Percentiles rank a stretch among this genome's conserved stretches.
phyloP scores from a whole-genome alignment of 2,888 invertebrate genomes.

The Yponomeuta malinellus region DNA sequence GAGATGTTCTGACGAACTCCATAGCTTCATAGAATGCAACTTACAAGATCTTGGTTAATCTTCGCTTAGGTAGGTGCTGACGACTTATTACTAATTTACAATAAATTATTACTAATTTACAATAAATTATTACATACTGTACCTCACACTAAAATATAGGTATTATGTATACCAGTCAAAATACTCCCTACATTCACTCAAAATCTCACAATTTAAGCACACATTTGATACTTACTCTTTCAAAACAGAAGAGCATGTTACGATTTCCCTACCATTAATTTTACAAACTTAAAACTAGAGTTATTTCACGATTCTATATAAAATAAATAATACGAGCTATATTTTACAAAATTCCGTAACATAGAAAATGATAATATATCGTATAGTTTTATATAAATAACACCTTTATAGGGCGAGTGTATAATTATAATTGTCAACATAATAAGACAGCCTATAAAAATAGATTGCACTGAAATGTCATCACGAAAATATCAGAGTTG shows the following conservation, averaged over 20 bases:
- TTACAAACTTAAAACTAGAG: slow-evolving; percentile 63
- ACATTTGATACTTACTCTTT: slow-evolving; percentile 27
- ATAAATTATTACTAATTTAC: slow-evolving; percentile 43
- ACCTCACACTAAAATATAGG: slow-evolving; percentile 37
- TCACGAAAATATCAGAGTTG: slow-evolving; percentile 58
- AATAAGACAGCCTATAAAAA: slow-evolving; percentile 61
- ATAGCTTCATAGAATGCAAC: not conserved
- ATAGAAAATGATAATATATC: slow-evolving; percentile 58
- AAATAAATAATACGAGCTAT: slow-evolving; percentile 67
- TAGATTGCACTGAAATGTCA: slow-evolving; percentile 65
- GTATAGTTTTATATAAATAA: slow-evolving; percentile 30
- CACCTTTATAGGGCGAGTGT: slow-evolving; percentile 34
- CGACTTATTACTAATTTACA: slow-evolving; percentile 32
- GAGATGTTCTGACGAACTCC: not conserved
- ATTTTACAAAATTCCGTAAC: slow-evolving; percentile 66
- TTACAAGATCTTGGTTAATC: slow-evolving; percentile 22
- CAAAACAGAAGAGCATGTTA: slow-evolving; percentile 2
- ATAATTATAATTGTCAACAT: slow-evolving; percentile 27
- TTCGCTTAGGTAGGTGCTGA: slow-evolving; percentile 25
- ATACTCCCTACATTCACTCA: slow-evolving; percentile 58
- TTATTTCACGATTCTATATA: slow-evolving; percentile 29
- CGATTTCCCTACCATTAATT: slow-evolving; percentile 22
- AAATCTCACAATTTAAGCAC: slow-evolving; percentile 58
- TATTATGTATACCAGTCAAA: slow-evolving; percentile 44
- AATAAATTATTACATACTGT: slow-evolving; percentile 42